Evolutionary conservation across 2,888 invertebrate species (phyloP).

Genomic region (Diloba caeruleocephala): DNA sequence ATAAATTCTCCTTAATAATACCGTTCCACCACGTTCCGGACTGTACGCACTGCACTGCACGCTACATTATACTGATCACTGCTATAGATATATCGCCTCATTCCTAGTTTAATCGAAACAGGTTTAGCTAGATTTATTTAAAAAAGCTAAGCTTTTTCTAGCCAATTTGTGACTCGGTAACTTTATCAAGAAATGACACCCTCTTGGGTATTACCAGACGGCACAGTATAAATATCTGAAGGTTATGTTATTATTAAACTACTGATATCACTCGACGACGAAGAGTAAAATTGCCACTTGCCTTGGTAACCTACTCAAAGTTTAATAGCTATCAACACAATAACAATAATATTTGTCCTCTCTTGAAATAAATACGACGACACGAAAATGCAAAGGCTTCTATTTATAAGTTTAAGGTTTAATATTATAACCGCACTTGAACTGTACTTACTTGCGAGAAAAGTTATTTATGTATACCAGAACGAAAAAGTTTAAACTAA

Average conservation of each 20-base stretch:
- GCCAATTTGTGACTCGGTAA: too few relatives aligned
- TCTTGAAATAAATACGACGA: conserved; percentile 6
- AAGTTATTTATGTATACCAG: conserved; percentile 26
- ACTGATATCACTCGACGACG: too few relatives aligned
- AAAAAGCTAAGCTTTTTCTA: too few relatives aligned
- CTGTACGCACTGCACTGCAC: conserved; percentile 25
- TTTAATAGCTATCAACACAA: too few relatives aligned
- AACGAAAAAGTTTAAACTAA: conserved; percentile 12
- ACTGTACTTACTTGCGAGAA: conserved; percentile 24
- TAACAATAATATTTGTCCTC: conserved; percentile 2
- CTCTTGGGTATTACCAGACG: too few relatives aligned
- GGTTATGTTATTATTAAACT: too few relatives aligned
- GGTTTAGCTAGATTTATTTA: too few relatives aligned
- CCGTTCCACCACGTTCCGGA: conserved; percentile 38
- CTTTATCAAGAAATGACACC: too few relatives aligned
- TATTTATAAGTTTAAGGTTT: conserved; percentile 40
- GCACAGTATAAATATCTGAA: too few relatives aligned
- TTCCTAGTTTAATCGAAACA: not conserved
- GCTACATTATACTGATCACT: conserved; percentile 15
- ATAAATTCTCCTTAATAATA: conserved; percentile 36
- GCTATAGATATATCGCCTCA: conserved; percentile 12
- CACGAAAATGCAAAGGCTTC: conserved; percentile 12
- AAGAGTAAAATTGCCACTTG: too few relatives aligned
- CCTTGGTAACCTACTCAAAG: too few relatives aligned
- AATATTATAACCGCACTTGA: conserved; percentile 49